Conservation (phyloP, 1,140 invertebrate genomes). For the Drosophila nigromelanica region DNA sequence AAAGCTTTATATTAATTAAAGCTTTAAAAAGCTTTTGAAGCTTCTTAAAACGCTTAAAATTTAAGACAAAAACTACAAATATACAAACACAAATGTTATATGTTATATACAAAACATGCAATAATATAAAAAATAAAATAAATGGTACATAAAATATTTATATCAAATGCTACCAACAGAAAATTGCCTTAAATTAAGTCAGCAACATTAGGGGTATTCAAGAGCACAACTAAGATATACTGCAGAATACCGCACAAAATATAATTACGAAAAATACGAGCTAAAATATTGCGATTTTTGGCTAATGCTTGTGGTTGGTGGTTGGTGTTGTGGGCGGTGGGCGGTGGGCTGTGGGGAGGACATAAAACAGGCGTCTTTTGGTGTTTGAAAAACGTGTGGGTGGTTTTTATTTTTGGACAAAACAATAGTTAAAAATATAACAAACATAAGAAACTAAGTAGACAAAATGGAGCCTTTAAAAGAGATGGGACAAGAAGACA, state of each 20-base stretch:
- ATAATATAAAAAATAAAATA: neutral
- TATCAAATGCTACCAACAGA: neutral
- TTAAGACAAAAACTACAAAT: constrained; percentile 4
- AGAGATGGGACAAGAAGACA: constrained; percentile 19
- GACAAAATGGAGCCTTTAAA: constrained; percentile 20
- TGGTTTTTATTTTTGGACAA: constrained; percentile 27
- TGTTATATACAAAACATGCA: constrained; percentile 18
- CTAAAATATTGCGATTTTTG: neutral
- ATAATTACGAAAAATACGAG: constrained; percentile 7
- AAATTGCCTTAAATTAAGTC: neutral
- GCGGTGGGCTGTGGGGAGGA: neutral
- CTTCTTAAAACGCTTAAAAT: neutral
- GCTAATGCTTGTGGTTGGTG: neutral
- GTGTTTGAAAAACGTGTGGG: neutral
- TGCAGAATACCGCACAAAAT: neutral
- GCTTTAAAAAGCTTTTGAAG: no score
- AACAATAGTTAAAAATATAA: constrained; percentile 30
- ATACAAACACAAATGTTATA: neutral
- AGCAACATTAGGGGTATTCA: constrained; percentile 7
- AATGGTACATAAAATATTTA: no score
- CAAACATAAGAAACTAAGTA: constrained; percentile 21
- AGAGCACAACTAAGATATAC: neutral
- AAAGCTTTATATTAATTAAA: neutral
- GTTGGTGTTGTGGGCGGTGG: constrained; percentile 2
- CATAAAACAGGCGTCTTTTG: constrained; percentile 24